These are phyloP conservation scores for Muschampia plurimacula DNA, from an alignment of 2,888 invertebrate species.

Conservation along the genomic window DNA sequence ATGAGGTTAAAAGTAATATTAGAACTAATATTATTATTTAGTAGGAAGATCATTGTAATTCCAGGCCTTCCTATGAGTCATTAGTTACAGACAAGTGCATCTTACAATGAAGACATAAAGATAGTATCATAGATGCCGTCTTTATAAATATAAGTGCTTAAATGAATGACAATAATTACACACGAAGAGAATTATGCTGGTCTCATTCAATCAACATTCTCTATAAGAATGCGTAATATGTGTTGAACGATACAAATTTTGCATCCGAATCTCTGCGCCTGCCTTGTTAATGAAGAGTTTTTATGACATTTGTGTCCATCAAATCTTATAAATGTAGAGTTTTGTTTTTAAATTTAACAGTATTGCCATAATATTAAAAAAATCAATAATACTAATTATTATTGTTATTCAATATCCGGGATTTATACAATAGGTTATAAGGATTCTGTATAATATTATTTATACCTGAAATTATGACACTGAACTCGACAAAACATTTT, in stretches of 20 bases:
- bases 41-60: too few species aligned
- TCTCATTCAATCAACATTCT: too few species aligned
- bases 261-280: too few species aligned
- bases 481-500: not conserved
- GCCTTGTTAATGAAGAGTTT: not conserved
- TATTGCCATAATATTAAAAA: too few species aligned
- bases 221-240: not conserved
- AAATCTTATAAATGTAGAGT: not conserved
- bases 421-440: not conserved
- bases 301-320: not conserved
- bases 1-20: too few species aligned
- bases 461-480: constrained; percentile 29
- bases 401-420: not conserved
- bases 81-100: not conserved
- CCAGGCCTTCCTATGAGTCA: not conserved
- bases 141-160: too few species aligned
- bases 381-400: not conserved
- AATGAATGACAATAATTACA: too few species aligned
- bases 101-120: too few species aligned
- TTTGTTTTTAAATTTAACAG: not conserved
- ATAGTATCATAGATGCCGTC: too few species aligned
- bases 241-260: not conserved
- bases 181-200: too few species aligned
- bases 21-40: too few species aligned
- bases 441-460: not conserved